phyloP scores from a whole-genome alignment of 2,888 invertebrate species.

The Asteroscopus sphinx region DNA sequence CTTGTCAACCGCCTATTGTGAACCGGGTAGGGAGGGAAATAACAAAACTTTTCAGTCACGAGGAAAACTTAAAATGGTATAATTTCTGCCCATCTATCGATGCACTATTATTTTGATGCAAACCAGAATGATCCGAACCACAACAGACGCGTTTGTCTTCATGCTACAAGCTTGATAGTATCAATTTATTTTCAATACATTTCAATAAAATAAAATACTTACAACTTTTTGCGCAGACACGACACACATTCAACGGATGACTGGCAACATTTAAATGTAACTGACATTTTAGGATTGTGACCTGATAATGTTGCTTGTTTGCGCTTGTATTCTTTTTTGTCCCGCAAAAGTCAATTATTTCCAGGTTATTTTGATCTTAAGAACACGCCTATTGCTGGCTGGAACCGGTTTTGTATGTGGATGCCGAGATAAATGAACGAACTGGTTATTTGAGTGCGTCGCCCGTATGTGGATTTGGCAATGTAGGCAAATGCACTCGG shows the following conservation, averaged over 20 bases:
- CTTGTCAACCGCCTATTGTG: too few species aligned
- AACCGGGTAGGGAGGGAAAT: too few species aligned
- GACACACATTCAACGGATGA: conserved; percentile 42
- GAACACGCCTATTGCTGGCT: conserved; percentile 60
- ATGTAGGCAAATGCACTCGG: conserved; percentile 70
- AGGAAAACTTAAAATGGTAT: too few species aligned
- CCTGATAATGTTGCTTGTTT: conserved; percentile 43
- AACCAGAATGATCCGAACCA: conserved; percentile 30
- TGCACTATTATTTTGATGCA: conserved; percentile 23
- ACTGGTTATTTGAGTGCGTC: conserved; percentile 75
- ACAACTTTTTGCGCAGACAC: conserved; percentile 25
- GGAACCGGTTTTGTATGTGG: conserved; percentile 72
- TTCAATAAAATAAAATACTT: conserved; percentile 37
- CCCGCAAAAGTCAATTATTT: conserved; percentile 59
- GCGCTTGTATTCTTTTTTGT: conserved; percentile 38
- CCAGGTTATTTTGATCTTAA: conserved; percentile 66
- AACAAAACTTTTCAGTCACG: too few species aligned
- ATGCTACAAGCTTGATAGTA: conserved; percentile 20
- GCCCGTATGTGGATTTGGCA: conserved; percentile 70
- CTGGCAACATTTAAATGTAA: conserved; percentile 38
- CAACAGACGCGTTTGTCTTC: conserved; percentile 22
- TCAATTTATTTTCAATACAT: conserved; percentile 52
- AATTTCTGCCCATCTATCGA: background rate
- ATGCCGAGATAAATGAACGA: conserved; percentile 70
- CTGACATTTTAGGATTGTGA: conserved; percentile 47